Evolutionary conservation across 2,888 invertebrate genomes (phyloP).

Genomic region (Eustalomyia histrio): DNA sequence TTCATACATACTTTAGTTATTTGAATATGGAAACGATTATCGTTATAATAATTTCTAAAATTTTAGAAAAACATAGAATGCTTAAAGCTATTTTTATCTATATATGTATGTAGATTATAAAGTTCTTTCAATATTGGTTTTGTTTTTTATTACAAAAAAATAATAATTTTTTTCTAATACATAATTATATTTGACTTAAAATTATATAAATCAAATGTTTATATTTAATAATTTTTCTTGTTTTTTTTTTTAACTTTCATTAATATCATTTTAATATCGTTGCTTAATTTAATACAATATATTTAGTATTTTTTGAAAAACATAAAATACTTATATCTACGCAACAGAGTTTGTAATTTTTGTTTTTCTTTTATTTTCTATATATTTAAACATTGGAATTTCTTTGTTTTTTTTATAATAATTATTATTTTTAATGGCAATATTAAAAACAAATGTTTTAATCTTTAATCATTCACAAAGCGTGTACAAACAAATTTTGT

Average conservation of each 20-base stretch:
- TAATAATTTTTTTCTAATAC: conserved; percentile 7
- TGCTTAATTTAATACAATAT: not conserved
- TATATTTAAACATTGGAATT: conserved; percentile 6
- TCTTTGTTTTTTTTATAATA: conserved; percentile 11
- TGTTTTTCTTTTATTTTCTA: not conserved
- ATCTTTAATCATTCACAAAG: conserved; percentile 45
- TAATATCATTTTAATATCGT: conserved; percentile 4
- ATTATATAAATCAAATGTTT: not conserved
- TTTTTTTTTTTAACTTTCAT: not conserved
- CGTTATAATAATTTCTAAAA: not conserved
- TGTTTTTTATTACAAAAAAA: conserved; percentile 7
- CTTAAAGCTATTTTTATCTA: conserved; percentile 3
- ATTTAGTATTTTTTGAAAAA: not conserved
- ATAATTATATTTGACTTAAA: conserved; percentile 5
- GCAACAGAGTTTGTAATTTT: not conserved
- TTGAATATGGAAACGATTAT: not conserved
- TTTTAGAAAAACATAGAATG: not conserved
- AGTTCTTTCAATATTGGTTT: conserved; percentile 4
- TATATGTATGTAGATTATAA: not conserved
- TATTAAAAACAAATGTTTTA: conserved; percentile 14
- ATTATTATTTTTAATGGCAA: conserved; percentile 12
- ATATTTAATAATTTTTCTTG: not conserved
- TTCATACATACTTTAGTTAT: not conserved
- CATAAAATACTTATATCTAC: not conserved
- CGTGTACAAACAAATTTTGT: conserved; percentile 55